Percentiles rank a stretch among this genome's conserved stretches.
Conservation (phyloP, 2,113 vertebrate genomes). For the Motacilla alba region DNA sequence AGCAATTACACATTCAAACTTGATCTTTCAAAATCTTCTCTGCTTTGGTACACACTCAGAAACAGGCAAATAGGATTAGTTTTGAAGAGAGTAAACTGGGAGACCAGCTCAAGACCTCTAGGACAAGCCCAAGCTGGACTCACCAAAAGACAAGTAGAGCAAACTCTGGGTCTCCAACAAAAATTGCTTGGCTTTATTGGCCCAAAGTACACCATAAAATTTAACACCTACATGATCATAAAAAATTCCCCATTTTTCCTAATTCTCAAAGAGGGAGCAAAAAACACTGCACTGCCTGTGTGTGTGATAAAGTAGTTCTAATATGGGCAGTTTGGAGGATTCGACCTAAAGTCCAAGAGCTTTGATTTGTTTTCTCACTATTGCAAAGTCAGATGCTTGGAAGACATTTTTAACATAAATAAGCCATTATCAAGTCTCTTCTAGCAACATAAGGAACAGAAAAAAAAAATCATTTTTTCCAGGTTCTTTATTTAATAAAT, state of each 20-base stretch:
- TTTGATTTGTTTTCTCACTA: background rate
- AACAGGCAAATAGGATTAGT: background rate
- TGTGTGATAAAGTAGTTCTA: background rate
- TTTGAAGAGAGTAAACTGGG: background rate
- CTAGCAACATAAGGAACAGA: background rate
- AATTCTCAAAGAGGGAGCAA: background rate
- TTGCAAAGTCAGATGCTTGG: background rate
- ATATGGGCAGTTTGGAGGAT: background rate
- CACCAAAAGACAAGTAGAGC: background rate
- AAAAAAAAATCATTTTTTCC: rapidly evolving
- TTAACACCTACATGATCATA: background rate
- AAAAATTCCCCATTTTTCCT: background rate
- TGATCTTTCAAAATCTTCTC: background rate
- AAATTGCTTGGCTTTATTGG: background rate
- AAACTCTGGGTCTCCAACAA: background rate
- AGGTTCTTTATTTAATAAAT: background rate
- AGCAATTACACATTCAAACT: background rate
- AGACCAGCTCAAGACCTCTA: background rate
- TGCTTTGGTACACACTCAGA: background rate
- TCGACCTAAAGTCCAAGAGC: background rate
- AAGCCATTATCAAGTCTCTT: background rate
- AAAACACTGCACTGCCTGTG: background rate
- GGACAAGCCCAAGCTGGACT: background rate
- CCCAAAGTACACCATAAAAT: background rate
- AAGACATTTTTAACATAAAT: background rate